Evolutionary conservation across 2,113 vertebrate genomes (phyloP).

Genomic region (Azemiops feae): DNA sequence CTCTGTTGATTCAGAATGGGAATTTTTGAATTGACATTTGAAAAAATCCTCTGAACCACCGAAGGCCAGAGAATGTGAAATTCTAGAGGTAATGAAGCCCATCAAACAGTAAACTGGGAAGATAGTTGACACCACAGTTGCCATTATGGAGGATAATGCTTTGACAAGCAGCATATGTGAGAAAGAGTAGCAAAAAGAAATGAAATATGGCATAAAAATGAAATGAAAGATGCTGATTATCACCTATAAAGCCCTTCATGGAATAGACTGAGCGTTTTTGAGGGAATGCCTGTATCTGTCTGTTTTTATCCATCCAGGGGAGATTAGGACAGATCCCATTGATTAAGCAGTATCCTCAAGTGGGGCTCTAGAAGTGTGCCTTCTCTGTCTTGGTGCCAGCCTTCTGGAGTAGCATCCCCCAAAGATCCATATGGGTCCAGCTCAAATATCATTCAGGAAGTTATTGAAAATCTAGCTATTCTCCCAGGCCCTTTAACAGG

Average conservation of each 20-base stretch:
- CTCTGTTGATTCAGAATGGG: not conserved
- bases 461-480: not conserved
- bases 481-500: not conserved
- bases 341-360: not conserved
- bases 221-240: not conserved
- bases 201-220: not conserved
- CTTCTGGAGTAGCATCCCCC: not conserved
- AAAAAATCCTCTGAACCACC: not conserved
- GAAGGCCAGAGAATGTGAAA: not conserved
- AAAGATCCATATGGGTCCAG: not conserved
- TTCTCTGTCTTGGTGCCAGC: not conserved
- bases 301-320: not conserved
- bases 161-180: not conserved
- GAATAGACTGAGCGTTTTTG: not conserved
- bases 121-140: not conserved
- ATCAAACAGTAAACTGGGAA: not conserved
- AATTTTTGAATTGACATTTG: not conserved
- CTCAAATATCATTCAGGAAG: not conserved
- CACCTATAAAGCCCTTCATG: too few species aligned
- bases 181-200: not conserved
- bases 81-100: not conserved
- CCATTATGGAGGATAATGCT: not conserved
- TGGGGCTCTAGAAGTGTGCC: not conserved
- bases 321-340: not conserved
- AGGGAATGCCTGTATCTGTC: not conserved